Percentiles rank a stretch among this genome's conserved stretches.
phyloP scores from a whole-genome alignment of 2,797 vertebrate genomes.

The Discoglossus pictus region DNA sequence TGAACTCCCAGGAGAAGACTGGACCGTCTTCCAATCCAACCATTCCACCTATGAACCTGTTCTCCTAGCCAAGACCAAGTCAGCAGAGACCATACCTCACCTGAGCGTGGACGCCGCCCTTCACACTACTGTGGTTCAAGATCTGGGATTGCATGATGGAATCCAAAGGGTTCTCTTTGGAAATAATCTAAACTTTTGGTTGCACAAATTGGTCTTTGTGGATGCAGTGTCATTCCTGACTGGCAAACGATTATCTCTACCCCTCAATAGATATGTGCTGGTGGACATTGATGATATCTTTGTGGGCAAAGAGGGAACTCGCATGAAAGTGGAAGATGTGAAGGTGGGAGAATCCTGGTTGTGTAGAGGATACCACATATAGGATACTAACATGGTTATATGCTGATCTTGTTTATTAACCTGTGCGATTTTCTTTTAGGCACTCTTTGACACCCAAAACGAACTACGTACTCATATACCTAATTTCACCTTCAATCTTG shows the following conservation, averaged over 20 bases:
- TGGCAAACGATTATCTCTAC: constrained; percentile 89
- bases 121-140: constrained; percentile 95
- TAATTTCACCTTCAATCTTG: constrained; percentile 98
- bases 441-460: constrained; percentile 89
- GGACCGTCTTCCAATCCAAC: constrained; percentile 98
- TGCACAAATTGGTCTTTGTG: constrained; percentile 95
- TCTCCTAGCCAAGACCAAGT: constrained; percentile 92
- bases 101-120: constrained; percentile 83
- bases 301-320: constrained; percentile 96
- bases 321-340: constrained; percentile 97
- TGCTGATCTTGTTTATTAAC: background rate
- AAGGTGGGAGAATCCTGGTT: constrained; percentile 73
- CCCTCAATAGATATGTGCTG: constrained; percentile 91
- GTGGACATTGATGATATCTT: constrained; percentile 98
- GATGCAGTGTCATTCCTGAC: constrained; percentile 95
- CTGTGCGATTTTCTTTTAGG: constrained; percentile 67
- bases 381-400: too few relatives aligned
- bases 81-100: constrained; percentile 83
- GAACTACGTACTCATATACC: constrained; percentile 91
- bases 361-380: too few relatives aligned
- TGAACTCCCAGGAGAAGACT: constrained; percentile 91
- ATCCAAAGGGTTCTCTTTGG: constrained; percentile 96
- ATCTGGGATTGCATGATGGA: constrained; percentile 94
- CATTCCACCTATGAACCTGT: constrained; percentile 96
- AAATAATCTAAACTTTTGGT: constrained; percentile 97